A percentile compares a stretch with the other conserved stretches of the same genome.
Evolutionary conservation across 1,140 invertebrate species (phyloP).

Genomic region (Helicoverpa armigera): DNA sequence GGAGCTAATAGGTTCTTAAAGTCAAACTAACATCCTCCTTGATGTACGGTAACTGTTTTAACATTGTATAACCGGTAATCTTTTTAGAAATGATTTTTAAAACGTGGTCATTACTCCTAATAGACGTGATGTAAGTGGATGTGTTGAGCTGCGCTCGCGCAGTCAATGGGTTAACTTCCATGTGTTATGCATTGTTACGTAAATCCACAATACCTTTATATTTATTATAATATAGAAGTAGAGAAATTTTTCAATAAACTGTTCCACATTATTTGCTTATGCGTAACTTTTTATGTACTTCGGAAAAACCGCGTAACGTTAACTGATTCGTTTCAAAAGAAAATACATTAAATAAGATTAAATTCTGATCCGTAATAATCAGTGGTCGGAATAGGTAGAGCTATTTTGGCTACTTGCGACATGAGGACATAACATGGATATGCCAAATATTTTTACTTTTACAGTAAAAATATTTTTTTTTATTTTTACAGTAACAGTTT

Average conservation of each 20-base stretch:
- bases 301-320: background rate
- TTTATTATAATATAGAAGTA: conserved; percentile 9
- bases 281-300: background rate
- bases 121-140: conserved; percentile 36
- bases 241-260: conserved; percentile 23
- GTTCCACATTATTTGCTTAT: background rate
- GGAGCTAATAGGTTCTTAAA: background rate
- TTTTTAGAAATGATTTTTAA: conserved; percentile 40
- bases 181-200: conserved; percentile 42
- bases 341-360: conserved; percentile 5
- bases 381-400: no score
- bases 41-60: conserved; percentile 21
- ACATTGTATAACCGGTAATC: conserved; percentile 32
- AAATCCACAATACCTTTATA: conserved; percentile 1
- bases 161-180: conserved; percentile 21
- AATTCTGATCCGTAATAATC: conserved; percentile 1
- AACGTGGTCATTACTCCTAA: conserved; percentile 42
- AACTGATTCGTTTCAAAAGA: background rate
- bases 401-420: no score
- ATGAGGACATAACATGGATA: no score
- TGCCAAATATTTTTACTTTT: no score
- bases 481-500: no score
- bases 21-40: conserved; percentile 8
- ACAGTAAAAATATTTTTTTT: no score
- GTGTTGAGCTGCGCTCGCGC: conserved; percentile 20